These are phyloP conservation scores for Natrix natrix DNA, from an alignment of 2,797 vertebrate species.

Conservation along the genomic window DNA sequence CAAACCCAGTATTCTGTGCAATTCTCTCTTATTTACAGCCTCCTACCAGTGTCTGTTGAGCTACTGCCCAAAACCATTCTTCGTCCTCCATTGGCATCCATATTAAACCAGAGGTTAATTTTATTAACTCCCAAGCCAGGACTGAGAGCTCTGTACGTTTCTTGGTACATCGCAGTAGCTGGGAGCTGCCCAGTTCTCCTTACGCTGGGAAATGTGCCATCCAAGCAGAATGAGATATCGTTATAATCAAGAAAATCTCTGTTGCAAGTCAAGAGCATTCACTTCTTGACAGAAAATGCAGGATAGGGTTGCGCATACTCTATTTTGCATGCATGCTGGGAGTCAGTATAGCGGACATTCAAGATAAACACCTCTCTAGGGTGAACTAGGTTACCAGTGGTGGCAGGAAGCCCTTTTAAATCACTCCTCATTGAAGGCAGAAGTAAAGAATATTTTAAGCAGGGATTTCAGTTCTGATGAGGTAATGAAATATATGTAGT, in stretches of 20 bases:
- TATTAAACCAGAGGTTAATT: not conserved
- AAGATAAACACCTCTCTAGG: not conserved
- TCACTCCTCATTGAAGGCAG: not conserved
- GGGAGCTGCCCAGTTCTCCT: not conserved
- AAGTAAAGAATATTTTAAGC: not conserved
- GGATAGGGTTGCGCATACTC: not conserved
- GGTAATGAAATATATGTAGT: constrained; percentile 4
- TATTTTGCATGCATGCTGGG: not conserved
- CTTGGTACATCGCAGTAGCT: not conserved
- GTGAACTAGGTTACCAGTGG: not conserved
- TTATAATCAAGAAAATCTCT: not conserved
- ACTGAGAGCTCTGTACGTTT: not conserved
- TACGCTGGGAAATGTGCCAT: not conserved
- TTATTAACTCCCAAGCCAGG: not conserved
- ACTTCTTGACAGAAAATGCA: not conserved
- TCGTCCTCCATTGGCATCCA: not conserved
- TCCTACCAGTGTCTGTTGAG: constrained; percentile 41
- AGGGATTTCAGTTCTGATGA: not conserved
- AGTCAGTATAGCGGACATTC: not conserved
- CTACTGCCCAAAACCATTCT: constrained; percentile 47
- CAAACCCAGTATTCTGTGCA: constrained; percentile 48
- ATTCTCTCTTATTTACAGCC: constrained; percentile 61
- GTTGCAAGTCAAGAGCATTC: not conserved
- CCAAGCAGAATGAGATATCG: not conserved
- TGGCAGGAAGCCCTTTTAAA: constrained; percentile 4